A percentile compares a stretch with the other conserved stretches of the same genome.
phyloP scores from a whole-genome alignment of 2,888 invertebrate species.

The Mesorhabditis sp. region DNA sequence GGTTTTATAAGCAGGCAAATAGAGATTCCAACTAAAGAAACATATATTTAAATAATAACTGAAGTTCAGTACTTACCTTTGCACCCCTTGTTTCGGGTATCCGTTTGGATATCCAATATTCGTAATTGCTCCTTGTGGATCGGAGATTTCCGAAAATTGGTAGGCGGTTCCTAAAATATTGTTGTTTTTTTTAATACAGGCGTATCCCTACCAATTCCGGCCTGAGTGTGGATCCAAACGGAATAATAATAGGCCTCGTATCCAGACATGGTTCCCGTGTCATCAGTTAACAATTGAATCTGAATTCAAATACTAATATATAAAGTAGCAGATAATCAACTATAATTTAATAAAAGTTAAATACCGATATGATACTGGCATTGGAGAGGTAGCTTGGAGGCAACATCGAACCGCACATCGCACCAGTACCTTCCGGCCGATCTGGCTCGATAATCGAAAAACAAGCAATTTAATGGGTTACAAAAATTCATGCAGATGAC shows the following conservation, averaged over 20 bases:
- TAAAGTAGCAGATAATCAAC: slow-evolving; percentile 15
- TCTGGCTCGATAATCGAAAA: neutral
- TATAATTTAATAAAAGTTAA: neutral
- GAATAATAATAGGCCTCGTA: slow-evolving; percentile 41
- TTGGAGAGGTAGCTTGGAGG: neutral
- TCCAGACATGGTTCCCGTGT: slow-evolving; percentile 26
- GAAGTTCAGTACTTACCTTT: slow-evolving; percentile 17
- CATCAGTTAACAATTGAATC: slow-evolving; percentile 28
- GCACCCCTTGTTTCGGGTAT: slow-evolving; percentile 23
- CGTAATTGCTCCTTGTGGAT: slow-evolving; percentile 37
- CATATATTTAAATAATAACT: neutral
- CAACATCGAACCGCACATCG: neutral
- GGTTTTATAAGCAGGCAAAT: slow-evolving; percentile 10
- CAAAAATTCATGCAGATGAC: too few species aligned
- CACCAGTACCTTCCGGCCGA: neutral
- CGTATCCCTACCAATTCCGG: neutral
- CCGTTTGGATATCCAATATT: slow-evolving; percentile 42
- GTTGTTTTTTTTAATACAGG: slow-evolving; percentile 10
- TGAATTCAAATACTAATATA: slow-evolving; percentile 12
- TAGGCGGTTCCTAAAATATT: slow-evolving; percentile 12
- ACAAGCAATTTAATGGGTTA: neutral
- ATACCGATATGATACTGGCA: neutral
- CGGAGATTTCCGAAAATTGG: slow-evolving; percentile 37
- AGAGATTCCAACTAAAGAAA: slow-evolving; percentile 9
- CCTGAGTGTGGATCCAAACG: slow-evolving; percentile 15